Evolutionary conservation across 2,888 invertebrate species (phyloP), one percentile per base, ranked within the genome.

Genomic region (Hesperia comma): DNA sequence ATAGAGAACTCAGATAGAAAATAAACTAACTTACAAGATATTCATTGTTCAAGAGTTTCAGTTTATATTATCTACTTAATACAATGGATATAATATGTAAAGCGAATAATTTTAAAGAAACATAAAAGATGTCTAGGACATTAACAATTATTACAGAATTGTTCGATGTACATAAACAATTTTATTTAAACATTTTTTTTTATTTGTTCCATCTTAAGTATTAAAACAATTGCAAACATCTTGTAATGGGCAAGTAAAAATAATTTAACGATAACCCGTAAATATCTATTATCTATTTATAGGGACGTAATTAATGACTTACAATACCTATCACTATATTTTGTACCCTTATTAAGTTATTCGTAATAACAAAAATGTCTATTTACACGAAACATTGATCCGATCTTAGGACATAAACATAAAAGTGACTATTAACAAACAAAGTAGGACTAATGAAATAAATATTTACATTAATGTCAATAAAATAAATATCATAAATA

Each of bases 271-370:
- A 17, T 46, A 46, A 46, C 43, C 43, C 43, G 43, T 46, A 46
- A 46, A 46, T 46, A 46, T 46, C 43, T 46, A 15, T 6, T 46
- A 46, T 17, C 17, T 46, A 46, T 46, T 46, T 15, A 46, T 46
- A 46, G 17, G 43, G 43, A 46, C 43, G 43, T 46, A 46, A 46
- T 46, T 46, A 46, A 46, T 15, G 43, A 46, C 43, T 46, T 46
- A 46, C 7, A 17, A 17, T 15, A 46, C 17, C 43, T 46, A 46
- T 46, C 49, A 49, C 49, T 49, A 49, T 49, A 19, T 19, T 49
- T 49, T 49, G 49, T 49, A 49, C 49, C 49, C 49, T 49, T 49
- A 49, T 49, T 49, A 19, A 49, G 49, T 49, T 17, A 49, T 49
- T 19, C 19, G 19, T 19, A 49, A n/a, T 19, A 49, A 49, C 19